Evolutionary conservation across 1,140 invertebrate species (phyloP).

Genomic region (Saxidomus purpurata): DNA sequence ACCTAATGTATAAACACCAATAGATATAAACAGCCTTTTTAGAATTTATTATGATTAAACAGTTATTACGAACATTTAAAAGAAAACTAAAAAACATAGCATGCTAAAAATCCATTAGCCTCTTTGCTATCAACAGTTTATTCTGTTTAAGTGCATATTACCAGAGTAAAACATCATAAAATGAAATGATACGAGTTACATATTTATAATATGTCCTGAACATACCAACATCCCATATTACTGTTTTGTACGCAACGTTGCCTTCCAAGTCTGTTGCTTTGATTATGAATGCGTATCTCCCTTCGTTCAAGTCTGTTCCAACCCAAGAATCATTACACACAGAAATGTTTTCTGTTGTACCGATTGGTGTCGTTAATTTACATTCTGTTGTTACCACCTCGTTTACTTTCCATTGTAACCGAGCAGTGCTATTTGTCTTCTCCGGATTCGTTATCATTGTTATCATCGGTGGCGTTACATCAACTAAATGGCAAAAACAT

Average conservation of each 20-base stretch:
- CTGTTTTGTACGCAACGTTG: not conserved
- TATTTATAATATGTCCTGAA: not conserved
- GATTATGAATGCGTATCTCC: not conserved
- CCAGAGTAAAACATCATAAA: too few species aligned
- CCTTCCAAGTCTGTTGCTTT: not conserved
- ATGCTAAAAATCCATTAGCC: too few species aligned
- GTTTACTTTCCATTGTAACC: not conserved
- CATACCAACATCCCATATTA: not conserved
- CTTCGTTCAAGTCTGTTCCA: not conserved
- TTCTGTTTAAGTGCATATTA: too few species aligned
- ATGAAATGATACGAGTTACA: too few species aligned
- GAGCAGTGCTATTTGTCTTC: not conserved
- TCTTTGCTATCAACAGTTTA: too few species aligned
- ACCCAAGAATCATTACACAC: not conserved
- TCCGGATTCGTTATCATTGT: not conserved
- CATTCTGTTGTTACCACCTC: not conserved
- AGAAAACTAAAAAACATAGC: too few species aligned
- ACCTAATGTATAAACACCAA: too few species aligned
- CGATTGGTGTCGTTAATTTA: not conserved
- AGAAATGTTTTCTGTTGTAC: not conserved
- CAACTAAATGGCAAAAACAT: too few species aligned
- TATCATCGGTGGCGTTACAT: slow-evolving; percentile 28
- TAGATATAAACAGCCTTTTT: too few species aligned
- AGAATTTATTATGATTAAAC: too few species aligned
- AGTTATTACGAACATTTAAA: too few species aligned